phyloP scores from a whole-genome alignment of 92 coral and sea anemone genomes.

The Chrysogorgia sp. region DNA sequence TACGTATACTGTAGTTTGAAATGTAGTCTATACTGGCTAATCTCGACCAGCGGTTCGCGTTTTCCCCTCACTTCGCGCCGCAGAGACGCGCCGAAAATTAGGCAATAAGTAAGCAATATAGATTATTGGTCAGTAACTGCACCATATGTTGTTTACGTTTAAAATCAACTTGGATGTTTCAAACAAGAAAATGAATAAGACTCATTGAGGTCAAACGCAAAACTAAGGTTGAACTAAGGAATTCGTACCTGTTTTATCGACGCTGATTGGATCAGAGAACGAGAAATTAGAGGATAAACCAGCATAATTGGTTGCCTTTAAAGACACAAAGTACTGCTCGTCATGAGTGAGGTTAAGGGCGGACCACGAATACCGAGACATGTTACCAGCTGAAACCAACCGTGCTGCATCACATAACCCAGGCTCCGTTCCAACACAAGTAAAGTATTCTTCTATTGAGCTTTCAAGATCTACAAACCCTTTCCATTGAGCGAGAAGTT shows the following conservation, averaged over 20 bases:
- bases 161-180: too few species aligned
- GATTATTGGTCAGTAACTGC: too few species aligned
- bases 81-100: too few species aligned
- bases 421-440: constrained; percentile 79
- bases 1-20: too few species aligned
- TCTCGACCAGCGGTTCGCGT: too few species aligned
- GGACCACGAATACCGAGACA: constrained; percentile 55
- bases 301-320: constrained; percentile 76
- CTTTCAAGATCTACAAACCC: constrained; percentile 92
- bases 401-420: constrained; percentile 63
- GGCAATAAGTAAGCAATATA: too few species aligned
- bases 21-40: too few species aligned
- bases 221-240: too few species aligned
- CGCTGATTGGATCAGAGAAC: constrained; percentile 77
- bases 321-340: constrained; percentile 73
- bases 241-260: constrained; percentile 89
- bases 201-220: too few species aligned
- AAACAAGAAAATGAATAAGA: too few species aligned
- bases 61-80: too few species aligned
- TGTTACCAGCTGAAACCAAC: constrained; percentile 61
- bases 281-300: constrained; percentile 63
- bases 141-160: too few species aligned
- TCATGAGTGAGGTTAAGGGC: constrained; percentile 55
- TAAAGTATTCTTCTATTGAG: constrained; percentile 53
- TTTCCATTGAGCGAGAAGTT: constrained; percentile 66